These are phyloP conservation scores for Brachionus koreanus DNA, from an alignment of 1,140 invertebrate species.

Conservation along the genomic window DNA sequence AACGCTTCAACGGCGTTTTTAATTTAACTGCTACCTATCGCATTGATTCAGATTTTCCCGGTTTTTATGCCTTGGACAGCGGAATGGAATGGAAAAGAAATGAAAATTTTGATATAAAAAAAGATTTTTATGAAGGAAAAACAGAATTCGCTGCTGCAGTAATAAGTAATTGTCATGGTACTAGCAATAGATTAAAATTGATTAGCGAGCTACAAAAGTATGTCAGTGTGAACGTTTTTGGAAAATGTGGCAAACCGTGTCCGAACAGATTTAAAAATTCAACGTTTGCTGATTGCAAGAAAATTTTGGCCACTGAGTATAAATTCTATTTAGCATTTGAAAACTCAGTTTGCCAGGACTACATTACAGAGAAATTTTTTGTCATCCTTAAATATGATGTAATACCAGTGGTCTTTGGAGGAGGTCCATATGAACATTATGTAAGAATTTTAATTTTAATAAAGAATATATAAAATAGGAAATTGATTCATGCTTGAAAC, in stretches of 20 bases:
- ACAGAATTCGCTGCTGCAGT: background rate
- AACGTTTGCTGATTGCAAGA: background rate
- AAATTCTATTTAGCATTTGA: conserved; percentile 47
- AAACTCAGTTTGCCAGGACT: conserved; percentile 45
- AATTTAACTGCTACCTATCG: conserved; percentile 13
- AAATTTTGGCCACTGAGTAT: background rate
- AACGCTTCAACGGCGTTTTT: background rate
- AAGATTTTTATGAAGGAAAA: background rate
- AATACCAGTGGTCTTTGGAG: conserved; percentile 45
- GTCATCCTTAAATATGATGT: conserved; percentile 18
- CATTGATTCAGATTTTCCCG: background rate
- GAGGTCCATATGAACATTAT: conserved; percentile 20
- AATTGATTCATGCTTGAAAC: no score
- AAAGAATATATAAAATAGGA: no score
- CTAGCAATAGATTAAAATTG: conserved; percentile 22
- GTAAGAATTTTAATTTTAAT: background rate
- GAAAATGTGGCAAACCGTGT: conserved; percentile 33
- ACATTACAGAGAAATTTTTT: conserved; percentile 47
- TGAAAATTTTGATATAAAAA: background rate
- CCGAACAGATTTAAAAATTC: background rate
- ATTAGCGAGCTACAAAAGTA: conserved; percentile 30
- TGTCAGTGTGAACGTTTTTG: background rate
- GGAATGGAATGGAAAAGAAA: background rate
- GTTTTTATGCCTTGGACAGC: background rate
- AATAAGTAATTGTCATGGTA: conserved; percentile 8